Conservation (phyloP, 2,113 vertebrate genomes). For the Oncorhynchus masou region DNA sequence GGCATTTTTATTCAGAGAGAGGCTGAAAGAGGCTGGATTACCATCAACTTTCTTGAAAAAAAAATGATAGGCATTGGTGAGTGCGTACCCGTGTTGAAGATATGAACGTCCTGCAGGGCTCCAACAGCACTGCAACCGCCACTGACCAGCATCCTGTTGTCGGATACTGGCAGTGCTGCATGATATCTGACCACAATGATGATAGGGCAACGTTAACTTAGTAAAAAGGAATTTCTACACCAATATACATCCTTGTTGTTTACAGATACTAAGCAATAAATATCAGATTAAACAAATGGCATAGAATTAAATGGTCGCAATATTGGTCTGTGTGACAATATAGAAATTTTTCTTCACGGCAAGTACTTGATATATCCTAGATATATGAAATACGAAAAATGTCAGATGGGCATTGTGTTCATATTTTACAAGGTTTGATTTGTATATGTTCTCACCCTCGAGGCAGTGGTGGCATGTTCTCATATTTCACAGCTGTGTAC, state of each 20-base stretch:
- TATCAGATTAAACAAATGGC: conserved; percentile 4
- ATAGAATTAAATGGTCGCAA: too few relatives aligned
- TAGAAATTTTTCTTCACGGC: too few relatives aligned
- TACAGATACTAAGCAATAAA: conserved; percentile 51
- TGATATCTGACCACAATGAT: conserved; percentile 67
- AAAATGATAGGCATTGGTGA: neutral
- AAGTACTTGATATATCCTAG: neutral
- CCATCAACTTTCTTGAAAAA: neutral
- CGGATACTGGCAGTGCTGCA: conserved; percentile 77
- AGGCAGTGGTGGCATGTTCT: conserved; percentile 73
- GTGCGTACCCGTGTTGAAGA: conserved; percentile 72
- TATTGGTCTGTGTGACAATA: neutral
- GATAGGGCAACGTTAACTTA: too few relatives aligned
- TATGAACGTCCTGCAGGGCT: conserved; percentile 78
- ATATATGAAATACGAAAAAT: neutral
- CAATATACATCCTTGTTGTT: too few relatives aligned
- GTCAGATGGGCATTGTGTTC: conserved; percentile 40
- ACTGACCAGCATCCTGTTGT: conserved; percentile 81
- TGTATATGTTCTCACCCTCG: conserved; percentile 76
- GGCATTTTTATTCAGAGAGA: neutral
- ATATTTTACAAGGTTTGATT: conserved; percentile 41
- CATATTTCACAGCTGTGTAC: conserved; percentile 78
- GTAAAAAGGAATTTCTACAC: too few relatives aligned
- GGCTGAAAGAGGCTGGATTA: neutral
- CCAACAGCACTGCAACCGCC: conserved; percentile 82